A percentile compares a stretch with the other conserved stretches of the same genome.
phyloP scores from a whole-genome alignment of 2,113 vertebrate species.

The Nannobrachium achirus region DNA sequence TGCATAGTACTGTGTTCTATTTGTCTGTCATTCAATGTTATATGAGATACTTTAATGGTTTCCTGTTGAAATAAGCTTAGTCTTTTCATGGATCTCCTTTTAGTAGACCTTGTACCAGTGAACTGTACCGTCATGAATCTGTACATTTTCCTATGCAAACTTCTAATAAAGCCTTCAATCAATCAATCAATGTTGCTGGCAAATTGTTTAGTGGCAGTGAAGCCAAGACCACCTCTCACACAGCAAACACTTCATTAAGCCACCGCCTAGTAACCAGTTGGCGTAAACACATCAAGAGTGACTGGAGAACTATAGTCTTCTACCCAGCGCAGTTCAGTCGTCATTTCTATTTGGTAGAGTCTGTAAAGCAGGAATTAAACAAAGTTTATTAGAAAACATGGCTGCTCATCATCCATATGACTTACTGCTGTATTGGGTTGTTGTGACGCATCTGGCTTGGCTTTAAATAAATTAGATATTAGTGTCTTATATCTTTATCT shows the following conservation, averaged over 20 bases:
- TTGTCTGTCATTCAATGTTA: too few relatives aligned
- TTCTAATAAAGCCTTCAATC: too few relatives aligned
- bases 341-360: conserved; percentile 20
- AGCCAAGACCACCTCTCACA: conserved; percentile 14
- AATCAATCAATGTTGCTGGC: conserved; percentile 29
- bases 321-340: not conserved
- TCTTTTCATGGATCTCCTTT: too few relatives aligned
- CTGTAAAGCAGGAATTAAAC: conserved; percentile 33
- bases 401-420: conserved; percentile 6
- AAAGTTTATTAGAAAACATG: conserved; percentile 10
- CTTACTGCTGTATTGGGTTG: too few relatives aligned
- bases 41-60: too few relatives aligned
- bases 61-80: too few relatives aligned
- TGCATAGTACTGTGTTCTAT: too few relatives aligned
- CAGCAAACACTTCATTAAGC: conserved; percentile 3
- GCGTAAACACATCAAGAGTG: conserved; percentile 13
- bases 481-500: too few relatives aligned
- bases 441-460: conserved; percentile 22
- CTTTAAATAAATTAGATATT: conserved; percentile 4
- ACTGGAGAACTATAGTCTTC: conserved; percentile 1
- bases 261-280: conserved; percentile 9
- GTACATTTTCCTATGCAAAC: too few relatives aligned
- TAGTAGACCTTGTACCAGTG: too few relatives aligned
- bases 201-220: conserved; percentile 27
- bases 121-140: too few relatives aligned